Conservation (phyloP, 2,797 vertebrate species). For the Pseudomugil tenellus region DNA sequence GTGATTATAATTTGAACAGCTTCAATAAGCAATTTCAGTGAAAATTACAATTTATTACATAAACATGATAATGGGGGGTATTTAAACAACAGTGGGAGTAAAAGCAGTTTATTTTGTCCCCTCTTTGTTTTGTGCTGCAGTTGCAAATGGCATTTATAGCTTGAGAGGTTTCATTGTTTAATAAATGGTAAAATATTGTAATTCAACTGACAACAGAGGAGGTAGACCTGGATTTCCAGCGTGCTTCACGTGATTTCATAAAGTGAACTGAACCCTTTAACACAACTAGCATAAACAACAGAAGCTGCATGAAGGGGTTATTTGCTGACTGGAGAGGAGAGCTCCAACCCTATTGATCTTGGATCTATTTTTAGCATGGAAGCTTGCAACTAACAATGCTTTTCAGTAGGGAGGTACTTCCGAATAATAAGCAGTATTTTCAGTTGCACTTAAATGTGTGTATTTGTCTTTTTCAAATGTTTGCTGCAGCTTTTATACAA, state of each 20-base stretch:
- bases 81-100: neutral
- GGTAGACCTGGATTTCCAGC: neutral
- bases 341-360: neutral
- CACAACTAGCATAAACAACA: no score
- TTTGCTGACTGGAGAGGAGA: neutral
- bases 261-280: no score
- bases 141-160: conserved; percentile 2
- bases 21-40: neutral
- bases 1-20: neutral
- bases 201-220: neutral
- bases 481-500: conserved; percentile 1
- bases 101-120: neutral
- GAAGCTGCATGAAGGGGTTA: neutral
- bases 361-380: conserved; percentile 21
- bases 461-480: neutral
- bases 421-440: neutral
- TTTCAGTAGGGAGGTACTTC: neutral
- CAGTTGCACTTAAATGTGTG: neutral
- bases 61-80: neutral
- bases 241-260: no score
- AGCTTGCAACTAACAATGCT: neutral
- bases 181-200: conserved; percentile 2
- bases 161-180: neutral
- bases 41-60: neutral
- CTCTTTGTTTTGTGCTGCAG: neutral